phyloP scores from a whole-genome alignment of 1,140 invertebrate genomes.

The Cydia fagiglandana region DNA sequence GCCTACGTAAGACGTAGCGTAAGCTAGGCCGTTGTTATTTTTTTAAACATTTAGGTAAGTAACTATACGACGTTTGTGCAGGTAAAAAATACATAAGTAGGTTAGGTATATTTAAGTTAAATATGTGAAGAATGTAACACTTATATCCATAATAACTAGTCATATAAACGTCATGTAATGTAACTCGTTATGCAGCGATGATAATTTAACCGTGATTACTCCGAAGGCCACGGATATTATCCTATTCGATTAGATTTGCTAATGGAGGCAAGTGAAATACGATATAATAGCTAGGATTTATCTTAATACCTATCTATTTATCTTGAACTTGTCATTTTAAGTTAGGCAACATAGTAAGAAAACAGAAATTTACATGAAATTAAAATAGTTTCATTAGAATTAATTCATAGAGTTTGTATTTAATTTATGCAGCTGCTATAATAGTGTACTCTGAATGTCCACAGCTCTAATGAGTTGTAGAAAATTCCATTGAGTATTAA shows the following conservation, averaged over 20 bases:
- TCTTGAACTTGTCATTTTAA: background rate
- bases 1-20: too few species aligned
- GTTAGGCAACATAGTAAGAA: background rate
- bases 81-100: too few species aligned
- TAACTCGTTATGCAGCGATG: constrained; percentile 2
- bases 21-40: too few species aligned
- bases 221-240: constrained; percentile 21
- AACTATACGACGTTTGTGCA: too few species aligned
- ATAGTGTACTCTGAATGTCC: too few species aligned
- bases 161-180: constrained; percentile 17
- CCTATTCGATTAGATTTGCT: constrained; percentile 33
- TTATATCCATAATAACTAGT: background rate
- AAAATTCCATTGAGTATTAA: too few species aligned
- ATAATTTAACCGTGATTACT: constrained; percentile 21
- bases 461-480: too few species aligned
- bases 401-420: background rate
- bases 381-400: background rate
- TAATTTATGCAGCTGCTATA: too few species aligned
- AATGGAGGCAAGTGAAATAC: constrained; percentile 8
- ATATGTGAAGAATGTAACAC: background rate
- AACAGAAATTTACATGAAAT: background rate
- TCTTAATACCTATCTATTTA: constrained; percentile 6
- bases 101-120: background rate
- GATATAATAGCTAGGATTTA: constrained; percentile 8
- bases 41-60: too few species aligned